Conservation (phyloP, 2,113 vertebrate genomes). For the Gasterosteus nipponicus region DNA sequence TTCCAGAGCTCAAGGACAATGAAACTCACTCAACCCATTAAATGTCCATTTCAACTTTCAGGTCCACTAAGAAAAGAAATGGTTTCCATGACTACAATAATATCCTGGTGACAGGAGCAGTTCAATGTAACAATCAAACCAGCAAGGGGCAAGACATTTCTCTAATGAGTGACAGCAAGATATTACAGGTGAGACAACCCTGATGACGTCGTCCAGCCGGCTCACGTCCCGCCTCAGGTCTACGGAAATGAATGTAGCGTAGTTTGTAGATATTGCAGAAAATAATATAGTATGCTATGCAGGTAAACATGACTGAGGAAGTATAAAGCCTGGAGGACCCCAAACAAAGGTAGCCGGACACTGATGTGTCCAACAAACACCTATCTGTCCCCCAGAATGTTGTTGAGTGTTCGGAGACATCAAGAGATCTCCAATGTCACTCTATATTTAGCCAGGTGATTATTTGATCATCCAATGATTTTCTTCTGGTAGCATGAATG, state of each 20-base stretch:
- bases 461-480: slow-evolving; percentile 52
- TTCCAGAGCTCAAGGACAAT: slow-evolving; percentile 24
- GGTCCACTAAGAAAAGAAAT: slow-evolving; percentile 7
- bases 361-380: no score
- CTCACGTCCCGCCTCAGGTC: no score
- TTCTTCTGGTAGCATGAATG: slow-evolving; percentile 30
- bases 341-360: no score
- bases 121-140: background rate
- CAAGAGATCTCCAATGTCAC: slow-evolving; percentile 8
- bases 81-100: background rate
- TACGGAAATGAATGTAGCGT: background rate
- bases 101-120: background rate
- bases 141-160: background rate
- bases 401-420: slow-evolving; percentile 27
- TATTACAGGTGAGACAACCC: background rate
- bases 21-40: slow-evolving; percentile 21
- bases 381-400: background rate
- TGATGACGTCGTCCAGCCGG: no score
- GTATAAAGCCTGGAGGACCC: no score
- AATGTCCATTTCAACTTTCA: slow-evolving; percentile 13
- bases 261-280: background rate
- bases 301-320: background rate
- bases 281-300: background rate
- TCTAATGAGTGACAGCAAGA: slow-evolving; percentile 3
- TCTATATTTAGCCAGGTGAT: slow-evolving; percentile 31